Base-by-base conservation (phyloP, 2,113 vertebrate genomes). In the Calypte anna region DNA sequence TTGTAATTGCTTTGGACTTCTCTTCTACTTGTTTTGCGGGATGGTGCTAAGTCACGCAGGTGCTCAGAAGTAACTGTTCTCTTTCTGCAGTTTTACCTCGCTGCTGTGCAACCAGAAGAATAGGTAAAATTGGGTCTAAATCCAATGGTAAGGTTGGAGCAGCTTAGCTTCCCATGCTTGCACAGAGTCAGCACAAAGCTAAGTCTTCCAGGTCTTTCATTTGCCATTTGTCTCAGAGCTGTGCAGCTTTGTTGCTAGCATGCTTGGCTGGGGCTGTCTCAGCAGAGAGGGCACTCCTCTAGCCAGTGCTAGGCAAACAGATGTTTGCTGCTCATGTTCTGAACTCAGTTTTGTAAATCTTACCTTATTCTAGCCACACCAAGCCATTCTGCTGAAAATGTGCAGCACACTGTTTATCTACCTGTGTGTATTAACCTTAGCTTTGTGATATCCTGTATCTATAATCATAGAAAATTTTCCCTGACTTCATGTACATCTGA, bases 401-500 rank as follows among this genome's bases (percentile, higher is more conserved):
- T 53, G 6, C 25, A 61, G 17, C 33, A 36, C 40, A 40, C 40
- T 40, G 27, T 92, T 64, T 48, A 53, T 50, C 4, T 14, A 23
- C 20, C 15, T 66, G 5, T 5, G 16, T 19, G 15, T 43, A 33
- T 74, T 69, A 69, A 53, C 55, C 17, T 55, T 30, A 68, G 14
- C 21, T 43, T 55, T 55, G 20, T 86, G 48, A 11, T 33, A 53
- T 22, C 5, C 66, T 27, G 2, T 67, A 43, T 9, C 23, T 74
- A 3, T 48, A 50, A 17, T 30, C 3, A 20, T 62, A 15, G 1
- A 38, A 48, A 17, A 81, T 28, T 4, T 44, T 2, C 4, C 3
- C 4, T 0, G 1, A 23, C 11, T 75, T 78, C 31, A 3, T n/a
- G 14, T 75, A 6, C 50, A 30, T 21, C 20, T 13, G 27, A 7